These are phyloP conservation scores for Drosophila melanosoma DNA, from an alignment of 2,888 invertebrate genomes.

Conservation along the genomic window DNA sequence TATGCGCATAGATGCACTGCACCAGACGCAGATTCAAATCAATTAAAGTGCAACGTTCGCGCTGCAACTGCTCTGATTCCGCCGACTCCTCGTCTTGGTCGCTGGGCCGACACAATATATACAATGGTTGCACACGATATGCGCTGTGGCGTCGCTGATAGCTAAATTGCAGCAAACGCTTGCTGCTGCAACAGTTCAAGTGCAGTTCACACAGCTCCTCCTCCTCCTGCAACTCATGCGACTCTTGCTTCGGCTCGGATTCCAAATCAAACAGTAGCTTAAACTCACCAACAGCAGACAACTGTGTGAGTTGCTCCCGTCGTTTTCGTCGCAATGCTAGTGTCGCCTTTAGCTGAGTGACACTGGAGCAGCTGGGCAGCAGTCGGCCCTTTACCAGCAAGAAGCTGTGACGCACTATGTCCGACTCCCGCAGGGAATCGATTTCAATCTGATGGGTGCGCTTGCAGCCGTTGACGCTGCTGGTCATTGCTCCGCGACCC, in stretches of 20 bases:
- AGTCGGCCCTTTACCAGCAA: constrained; percentile 82
- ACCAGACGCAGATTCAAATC: constrained; percentile 91
- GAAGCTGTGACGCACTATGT: constrained; percentile 77
- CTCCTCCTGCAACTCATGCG: background rate
- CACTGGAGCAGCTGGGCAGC: constrained; percentile 62
- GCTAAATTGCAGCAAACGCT: constrained; percentile 49
- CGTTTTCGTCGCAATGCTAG: constrained; percentile 29
- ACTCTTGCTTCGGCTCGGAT: background rate
- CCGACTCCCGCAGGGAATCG: constrained; percentile 74
- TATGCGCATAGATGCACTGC: constrained; percentile 95
- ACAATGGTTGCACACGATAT: constrained; percentile 88
- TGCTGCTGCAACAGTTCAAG: constrained; percentile 64
- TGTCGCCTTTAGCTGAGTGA: constrained; percentile 60
- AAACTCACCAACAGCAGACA: constrained; percentile 75
- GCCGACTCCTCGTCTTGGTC: constrained; percentile 86
- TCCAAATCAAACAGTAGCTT: constrained; percentile 79
- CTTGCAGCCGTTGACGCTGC: constrained; percentile 59
- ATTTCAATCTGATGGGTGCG: constrained; percentile 71
- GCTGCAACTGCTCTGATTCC: constrained; percentile 85
- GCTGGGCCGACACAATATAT: constrained; percentile 92
- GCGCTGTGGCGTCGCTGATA: constrained; percentile 52
- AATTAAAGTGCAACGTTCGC: constrained; percentile 90
- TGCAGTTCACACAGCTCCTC: constrained; percentile 36
- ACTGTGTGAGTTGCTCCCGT: constrained; percentile 49
- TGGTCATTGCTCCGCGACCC: constrained; percentile 62